A percentile compares a stretch with the other conserved stretches of the same genome.
Conservation (phyloP, 2,113 vertebrate species). For the Lipophrys pholis region DNA sequence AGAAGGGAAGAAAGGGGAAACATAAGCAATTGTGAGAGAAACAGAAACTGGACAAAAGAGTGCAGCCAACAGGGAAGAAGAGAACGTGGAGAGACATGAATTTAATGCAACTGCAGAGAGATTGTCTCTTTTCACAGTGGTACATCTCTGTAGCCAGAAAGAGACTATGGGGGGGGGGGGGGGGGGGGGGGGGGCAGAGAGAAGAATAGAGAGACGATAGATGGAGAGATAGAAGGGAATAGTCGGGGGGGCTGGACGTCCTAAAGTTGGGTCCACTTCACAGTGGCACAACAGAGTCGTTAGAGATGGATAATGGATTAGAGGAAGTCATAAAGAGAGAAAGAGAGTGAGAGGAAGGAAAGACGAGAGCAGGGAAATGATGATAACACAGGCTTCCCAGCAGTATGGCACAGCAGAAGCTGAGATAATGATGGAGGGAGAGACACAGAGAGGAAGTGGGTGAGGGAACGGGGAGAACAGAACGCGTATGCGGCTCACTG, state of each 20-base stretch:
- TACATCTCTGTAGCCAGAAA: conserved; percentile 40
- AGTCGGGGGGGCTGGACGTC: conserved; percentile 35
- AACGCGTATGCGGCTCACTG: conserved; percentile 45
- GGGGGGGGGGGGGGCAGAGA: conserved; percentile 24
- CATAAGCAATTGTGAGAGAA: conserved; percentile 45
- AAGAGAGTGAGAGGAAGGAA: conserved; percentile 27
- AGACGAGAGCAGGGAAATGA: conserved; percentile 51
- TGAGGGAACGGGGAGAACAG: conserved; percentile 14
- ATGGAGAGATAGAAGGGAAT: conserved; percentile 30
- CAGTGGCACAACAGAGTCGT: conserved; percentile 58
- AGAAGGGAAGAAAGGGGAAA: not conserved
- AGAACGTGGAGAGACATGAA: conserved; percentile 23
- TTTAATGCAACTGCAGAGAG: conserved; percentile 61
- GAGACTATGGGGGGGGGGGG: conserved; percentile 19
- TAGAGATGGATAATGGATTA: conserved; percentile 72
- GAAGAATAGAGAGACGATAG: conserved; percentile 27
- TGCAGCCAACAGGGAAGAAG: not conserved
- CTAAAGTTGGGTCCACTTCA: conserved; percentile 67
- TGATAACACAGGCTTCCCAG: conserved; percentile 65
- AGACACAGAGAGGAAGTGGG: conserved; percentile 34
- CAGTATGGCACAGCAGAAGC: conserved; percentile 59
- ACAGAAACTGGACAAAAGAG: conserved; percentile 31
- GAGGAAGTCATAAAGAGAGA: conserved; percentile 45
- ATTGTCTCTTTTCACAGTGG: conserved; percentile 57
- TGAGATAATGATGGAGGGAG: conserved; percentile 64